Evolutionary conservation across 2,888 invertebrate species (phyloP), one percentile per base, ranked within the genome.

Genomic region (Eupithecia exiguata): DNA sequence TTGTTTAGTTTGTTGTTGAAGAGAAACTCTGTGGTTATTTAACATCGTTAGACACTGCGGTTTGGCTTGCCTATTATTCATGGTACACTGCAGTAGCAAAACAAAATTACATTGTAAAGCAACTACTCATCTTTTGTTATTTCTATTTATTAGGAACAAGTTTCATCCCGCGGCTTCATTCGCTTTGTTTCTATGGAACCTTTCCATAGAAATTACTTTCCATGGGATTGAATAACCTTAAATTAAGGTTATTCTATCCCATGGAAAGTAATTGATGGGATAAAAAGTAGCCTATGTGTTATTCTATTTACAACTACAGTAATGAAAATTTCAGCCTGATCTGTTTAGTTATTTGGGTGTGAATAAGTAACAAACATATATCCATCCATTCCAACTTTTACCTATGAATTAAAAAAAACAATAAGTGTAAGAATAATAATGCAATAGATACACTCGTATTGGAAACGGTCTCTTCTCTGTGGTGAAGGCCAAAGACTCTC

Each of bases 401-500:
- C 53, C 0, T 4, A 53, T 1, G 4, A 12, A 49, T 49, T 10
- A 2, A 21, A 21, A 53, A 53, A 21, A n/a, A 16, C 16, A 46
- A 46, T 18, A 46, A 46, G 16, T 38, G 5, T 25, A 7, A 14
- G 25, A 25, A 25, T 25, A 25, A 65, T n/a, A 65, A 65, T 65
- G 63, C 30, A 36, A 65, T n/a, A n/a, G n/a, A n/a, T 65, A 66
- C 75, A 62, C 72, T 74, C 46, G 65, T 73, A 74, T 74, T 76
- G 69, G 68, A 77, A 73, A 30, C 74, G 73, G 74, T 79, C 82
- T 84, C 81, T 79, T 86, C 84, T 82, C 79, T 63, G 77, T 58
- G 25, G 70, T 74, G 80, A 86, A 86, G 84, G 87, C 83, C 79
- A 72, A 58, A 79, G 75, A 80, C 82, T 84, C 83, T 86, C 82